Conservation (phyloP, 2,888 invertebrate species). For the Ligdia adustata region DNA sequence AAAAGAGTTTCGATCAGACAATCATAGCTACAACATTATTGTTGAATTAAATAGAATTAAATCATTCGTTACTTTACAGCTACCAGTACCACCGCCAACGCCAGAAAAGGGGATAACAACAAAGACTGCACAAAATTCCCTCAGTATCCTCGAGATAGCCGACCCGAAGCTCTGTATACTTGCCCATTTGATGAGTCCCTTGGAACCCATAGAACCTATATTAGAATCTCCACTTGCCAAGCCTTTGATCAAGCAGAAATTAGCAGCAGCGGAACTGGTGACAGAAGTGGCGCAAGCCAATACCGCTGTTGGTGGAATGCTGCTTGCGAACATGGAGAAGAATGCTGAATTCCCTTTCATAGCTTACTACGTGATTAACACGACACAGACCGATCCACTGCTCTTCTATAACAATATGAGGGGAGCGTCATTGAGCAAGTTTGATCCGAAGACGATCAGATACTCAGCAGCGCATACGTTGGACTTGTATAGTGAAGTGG, state of each 20-base stretch:
- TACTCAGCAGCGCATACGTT: slow-evolving; percentile 95
- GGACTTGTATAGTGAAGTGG: slow-evolving; percentile 95
- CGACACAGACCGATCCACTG: slow-evolving; percentile 92
- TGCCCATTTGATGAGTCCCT: slow-evolving; percentile 94
- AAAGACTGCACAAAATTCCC: slow-evolving; percentile 85
- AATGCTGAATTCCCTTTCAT: slow-evolving; percentile 96
- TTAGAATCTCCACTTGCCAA: slow-evolving; percentile 93
- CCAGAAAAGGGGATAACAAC: slow-evolving; percentile 85
- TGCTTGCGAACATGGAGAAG: slow-evolving; percentile 95
- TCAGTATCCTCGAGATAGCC: slow-evolving; percentile 92
- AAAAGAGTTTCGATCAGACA: too few species aligned
- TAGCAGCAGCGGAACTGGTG: slow-evolving; percentile 90
- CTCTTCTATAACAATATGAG: slow-evolving; percentile 94
- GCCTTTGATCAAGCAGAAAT: slow-evolving; percentile 90
- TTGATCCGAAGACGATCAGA: slow-evolving; percentile 90
- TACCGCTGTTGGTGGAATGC: slow-evolving; percentile 91
- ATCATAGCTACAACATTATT: too few species aligned
- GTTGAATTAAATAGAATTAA: too few species aligned
- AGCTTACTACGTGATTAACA: slow-evolving; percentile 95
- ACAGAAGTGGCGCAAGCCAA: slow-evolving; percentile 89
- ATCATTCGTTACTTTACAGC: slow-evolving; percentile 61
- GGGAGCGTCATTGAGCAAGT: slow-evolving; percentile 92
- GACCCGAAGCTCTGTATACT: slow-evolving; percentile 95
- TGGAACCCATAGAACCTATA: slow-evolving; percentile 93
- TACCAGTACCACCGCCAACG: slow-evolving; percentile 86